Evolutionary conservation across 1,140 invertebrate species (phyloP).

Genomic region (Phocides pigmalion): DNA sequence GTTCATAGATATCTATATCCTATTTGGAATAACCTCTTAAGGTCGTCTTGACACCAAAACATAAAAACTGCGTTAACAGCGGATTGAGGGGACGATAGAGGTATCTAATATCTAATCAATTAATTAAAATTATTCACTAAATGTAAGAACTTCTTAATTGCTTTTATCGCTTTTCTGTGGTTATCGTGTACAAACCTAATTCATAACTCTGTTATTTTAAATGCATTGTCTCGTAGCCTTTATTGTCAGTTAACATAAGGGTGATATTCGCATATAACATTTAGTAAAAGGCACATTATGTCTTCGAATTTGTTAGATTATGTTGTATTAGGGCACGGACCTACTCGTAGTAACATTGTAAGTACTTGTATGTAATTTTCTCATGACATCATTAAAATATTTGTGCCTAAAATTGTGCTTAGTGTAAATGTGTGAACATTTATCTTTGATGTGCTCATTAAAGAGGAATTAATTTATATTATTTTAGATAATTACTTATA

Average conservation of each 20-base stretch:
- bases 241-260: neutral
- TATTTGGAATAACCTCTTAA: too few relatives aligned
- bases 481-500: too few relatives aligned
- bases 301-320: constrained; percentile 16
- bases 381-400: constrained; percentile 14
- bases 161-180: neutral
- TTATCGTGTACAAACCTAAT: neutral
- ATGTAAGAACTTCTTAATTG: neutral
- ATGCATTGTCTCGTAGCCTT: neutral
- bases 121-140: too few relatives aligned
- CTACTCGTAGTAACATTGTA: constrained; percentile 4
- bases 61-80: too few relatives aligned
- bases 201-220: neutral
- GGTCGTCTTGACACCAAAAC: too few relatives aligned
- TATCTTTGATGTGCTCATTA: neutral
- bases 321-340: constrained; percentile 16
- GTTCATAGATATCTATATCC: too few relatives aligned
- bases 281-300: constrained; percentile 7
- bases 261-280: neutral
- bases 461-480: too few relatives aligned
- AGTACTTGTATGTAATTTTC: constrained; percentile 9
- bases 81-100: too few relatives aligned
- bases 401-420: neutral
- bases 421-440: neutral
- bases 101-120: too few relatives aligned